Conservation (phyloP, 1,140 invertebrate species). For the Eurosta solidaginis region DNA sequence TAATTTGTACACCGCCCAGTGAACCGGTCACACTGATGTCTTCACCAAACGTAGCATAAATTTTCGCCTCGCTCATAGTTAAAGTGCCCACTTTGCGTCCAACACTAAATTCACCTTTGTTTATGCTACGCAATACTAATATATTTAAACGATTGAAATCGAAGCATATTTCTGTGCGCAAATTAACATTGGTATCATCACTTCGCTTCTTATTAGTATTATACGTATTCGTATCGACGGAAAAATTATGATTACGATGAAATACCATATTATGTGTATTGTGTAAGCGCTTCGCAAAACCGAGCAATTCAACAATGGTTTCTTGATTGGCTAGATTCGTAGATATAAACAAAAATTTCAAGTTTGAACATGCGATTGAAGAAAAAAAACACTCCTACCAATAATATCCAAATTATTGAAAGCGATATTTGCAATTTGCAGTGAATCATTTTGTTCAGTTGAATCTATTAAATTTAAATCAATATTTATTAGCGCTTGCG, state of each 20-base stretch:
- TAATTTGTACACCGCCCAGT: conserved; percentile 85
- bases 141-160: conserved; percentile 92
- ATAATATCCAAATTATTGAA: conserved; percentile 96
- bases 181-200: conserved; percentile 27
- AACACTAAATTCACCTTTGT: conserved; percentile 71
- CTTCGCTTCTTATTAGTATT: background rate
- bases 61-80: conserved; percentile 86
- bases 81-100: conserved; percentile 92
- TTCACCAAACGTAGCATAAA: conserved; percentile 82
- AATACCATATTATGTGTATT: conserved; percentile 58
- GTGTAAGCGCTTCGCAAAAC: conserved; percentile 79
- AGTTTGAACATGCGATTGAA: background rate
- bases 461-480: conserved; percentile 76
- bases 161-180: conserved; percentile 77
- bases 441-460: conserved; percentile 64
- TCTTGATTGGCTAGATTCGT: conserved; percentile 92
- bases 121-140: conserved; percentile 78
- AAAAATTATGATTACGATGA: background rate
- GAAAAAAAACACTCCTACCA: conserved; percentile 62
- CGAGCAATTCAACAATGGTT: conserved; percentile 89
- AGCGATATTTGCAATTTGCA: conserved; percentile 82
- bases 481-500: conserved; percentile 83
- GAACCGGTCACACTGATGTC: conserved; percentile 76
- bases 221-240: background rate
- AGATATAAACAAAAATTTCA: background rate